phyloP scores from a whole-genome alignment of 2,888 invertebrate genomes.

The Phrixothrix hirtus region DNA sequence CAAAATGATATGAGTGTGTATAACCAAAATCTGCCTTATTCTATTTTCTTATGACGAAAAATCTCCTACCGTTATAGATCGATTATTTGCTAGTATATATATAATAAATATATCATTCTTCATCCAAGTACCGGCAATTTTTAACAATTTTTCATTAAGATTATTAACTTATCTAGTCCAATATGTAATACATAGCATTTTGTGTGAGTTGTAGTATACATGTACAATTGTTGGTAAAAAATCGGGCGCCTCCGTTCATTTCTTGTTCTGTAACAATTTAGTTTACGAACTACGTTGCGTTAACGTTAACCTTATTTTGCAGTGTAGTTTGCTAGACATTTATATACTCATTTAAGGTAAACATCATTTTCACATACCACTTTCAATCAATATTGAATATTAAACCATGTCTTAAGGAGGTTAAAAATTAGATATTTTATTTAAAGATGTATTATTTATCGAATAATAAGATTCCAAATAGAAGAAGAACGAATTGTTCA shows the following conservation, averaged over 20 bases:
- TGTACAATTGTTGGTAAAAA: conserved; percentile 60
- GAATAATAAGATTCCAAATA: too few species aligned
- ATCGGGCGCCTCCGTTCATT: conserved; percentile 54
- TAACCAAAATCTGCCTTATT: conserved; percentile 72
- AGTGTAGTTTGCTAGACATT: conserved; percentile 47
- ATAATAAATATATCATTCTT: conserved; percentile 54
- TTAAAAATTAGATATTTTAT: too few species aligned
- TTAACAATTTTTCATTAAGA: conserved; percentile 55
- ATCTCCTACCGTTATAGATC: conserved; percentile 60
- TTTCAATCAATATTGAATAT: too few species aligned
- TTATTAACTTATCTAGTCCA: conserved; percentile 59
- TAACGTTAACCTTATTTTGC: conserved; percentile 48
- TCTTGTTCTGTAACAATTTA: conserved; percentile 42
- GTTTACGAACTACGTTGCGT: conserved; percentile 47
- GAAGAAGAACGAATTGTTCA: too few species aligned
- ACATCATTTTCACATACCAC: conserved; percentile 13
- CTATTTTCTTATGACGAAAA: conserved; percentile 65
- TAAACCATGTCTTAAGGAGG: too few species aligned
- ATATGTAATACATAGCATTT: conserved; percentile 60
- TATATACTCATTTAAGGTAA: conserved; percentile 33
- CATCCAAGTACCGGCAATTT: conserved; percentile 57
- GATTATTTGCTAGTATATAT: conserved; percentile 57
- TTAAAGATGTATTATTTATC: too few species aligned
- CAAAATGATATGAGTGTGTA: conserved; percentile 62
- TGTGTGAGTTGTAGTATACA: conserved; percentile 63